Evolutionary conservation across 2,888 invertebrate genomes (phyloP).

Genomic region (Acanthacorydalis orientalis): DNA sequence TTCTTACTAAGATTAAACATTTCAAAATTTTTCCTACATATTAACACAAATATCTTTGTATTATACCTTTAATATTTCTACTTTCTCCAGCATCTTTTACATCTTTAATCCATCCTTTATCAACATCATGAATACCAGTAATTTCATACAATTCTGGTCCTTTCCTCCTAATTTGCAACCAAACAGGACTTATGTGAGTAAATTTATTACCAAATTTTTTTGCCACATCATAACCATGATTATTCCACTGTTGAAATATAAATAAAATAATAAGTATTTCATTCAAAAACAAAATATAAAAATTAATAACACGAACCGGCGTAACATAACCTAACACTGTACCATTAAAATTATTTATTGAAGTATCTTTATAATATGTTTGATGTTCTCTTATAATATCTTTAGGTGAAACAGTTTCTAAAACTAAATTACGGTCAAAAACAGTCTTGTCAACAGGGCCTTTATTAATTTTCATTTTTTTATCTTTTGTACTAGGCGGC

Average conservation of each 20-base stretch:
- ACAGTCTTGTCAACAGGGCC: constrained; percentile 48
- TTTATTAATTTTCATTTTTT: constrained; percentile 17
- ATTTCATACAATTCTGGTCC: constrained; percentile 44
- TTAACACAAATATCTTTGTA: not conserved
- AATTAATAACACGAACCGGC: constrained; percentile 41
- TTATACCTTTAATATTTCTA: constrained; percentile 40
- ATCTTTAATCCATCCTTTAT: constrained; percentile 64
- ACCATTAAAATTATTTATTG: constrained; percentile 46
- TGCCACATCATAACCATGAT: constrained; percentile 82
- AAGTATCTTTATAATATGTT: constrained; percentile 54
- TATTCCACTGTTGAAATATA: constrained; percentile 62
- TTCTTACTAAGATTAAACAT: not conserved
- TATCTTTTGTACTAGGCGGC: not conserved
- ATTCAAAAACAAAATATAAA: constrained; percentile 1
- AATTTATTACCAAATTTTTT: constrained; percentile 81
- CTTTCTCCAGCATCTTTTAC: constrained; percentile 40
- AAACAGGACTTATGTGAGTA: constrained; percentile 82
- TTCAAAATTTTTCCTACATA: not conserved
- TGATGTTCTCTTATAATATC: constrained; percentile 64
- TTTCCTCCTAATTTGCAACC: constrained; percentile 69
- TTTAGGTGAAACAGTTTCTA: constrained; percentile 43
- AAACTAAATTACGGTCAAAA: constrained; percentile 50
- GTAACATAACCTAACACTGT: constrained; percentile 82
- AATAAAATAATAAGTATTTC: constrained; percentile 16
- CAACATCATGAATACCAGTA: constrained; percentile 66